Evolutionary conservation across 2,888 invertebrate genomes (phyloP).

Genomic region (Megastigmus dorsalis): DNA sequence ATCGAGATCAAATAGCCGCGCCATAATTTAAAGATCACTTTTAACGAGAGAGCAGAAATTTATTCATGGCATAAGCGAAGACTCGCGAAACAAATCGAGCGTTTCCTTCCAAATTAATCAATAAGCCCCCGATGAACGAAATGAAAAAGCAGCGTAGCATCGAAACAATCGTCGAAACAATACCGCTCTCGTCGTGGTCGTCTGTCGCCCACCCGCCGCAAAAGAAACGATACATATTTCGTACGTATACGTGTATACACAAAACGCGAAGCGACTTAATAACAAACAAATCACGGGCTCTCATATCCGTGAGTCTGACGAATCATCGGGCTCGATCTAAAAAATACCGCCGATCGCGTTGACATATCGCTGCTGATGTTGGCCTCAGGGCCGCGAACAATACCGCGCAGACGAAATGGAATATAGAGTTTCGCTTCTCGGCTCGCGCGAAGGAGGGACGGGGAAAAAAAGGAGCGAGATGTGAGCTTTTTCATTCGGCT

Average conservation of each 20-base stretch:
- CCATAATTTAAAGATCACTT: no score
- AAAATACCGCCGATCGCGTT: conserved; percentile 44
- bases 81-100: conserved; percentile 7
- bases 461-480: background rate
- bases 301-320: conserved; percentile 2
- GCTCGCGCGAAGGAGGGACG: background rate
- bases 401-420: conserved; percentile 15
- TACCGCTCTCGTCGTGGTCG: background rate
- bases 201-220: no score
- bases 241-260: no score
- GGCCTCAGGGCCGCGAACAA: conserved; percentile 19
- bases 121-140: no score
- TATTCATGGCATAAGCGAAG: background rate
- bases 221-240: no score
- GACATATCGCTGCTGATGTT: conserved; percentile 35
- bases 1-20: no score
- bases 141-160: background rate
- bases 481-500: conserved; percentile 38
- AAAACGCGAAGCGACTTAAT: conserved; percentile 30
- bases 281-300: conserved; percentile 36
- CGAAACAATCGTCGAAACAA: conserved; percentile 32
- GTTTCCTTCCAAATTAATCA: conserved; percentile 29
- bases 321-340: conserved; percentile 11
- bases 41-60: no score
- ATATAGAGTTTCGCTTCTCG: conserved; percentile 32